These are phyloP conservation scores for Lepidochitona cinerea DNA, from an alignment of 2,888 invertebrate genomes.

Conservation along the genomic window DNA sequence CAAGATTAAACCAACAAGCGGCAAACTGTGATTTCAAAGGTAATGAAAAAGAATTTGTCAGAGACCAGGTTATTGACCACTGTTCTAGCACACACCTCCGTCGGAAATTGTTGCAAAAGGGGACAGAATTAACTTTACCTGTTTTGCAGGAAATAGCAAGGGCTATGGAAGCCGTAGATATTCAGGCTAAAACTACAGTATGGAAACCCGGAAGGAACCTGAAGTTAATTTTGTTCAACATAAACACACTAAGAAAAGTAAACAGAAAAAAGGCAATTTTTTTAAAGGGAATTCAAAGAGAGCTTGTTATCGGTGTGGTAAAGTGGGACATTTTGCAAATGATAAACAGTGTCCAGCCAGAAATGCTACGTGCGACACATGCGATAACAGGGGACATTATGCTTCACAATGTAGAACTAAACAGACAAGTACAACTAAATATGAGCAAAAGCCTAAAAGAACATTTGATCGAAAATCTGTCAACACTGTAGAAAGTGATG, in stretches of 20 bases:
- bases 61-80: constrained; percentile 2
- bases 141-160: not conserved
- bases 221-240: constrained; percentile 5
- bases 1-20: not conserved
- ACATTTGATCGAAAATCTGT: not conserved
- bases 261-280: not conserved
- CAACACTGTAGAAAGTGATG: not conserved
- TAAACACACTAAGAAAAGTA: no score
- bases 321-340: not conserved
- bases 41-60: not conserved
- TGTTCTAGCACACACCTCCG: not conserved
- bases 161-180: constrained; percentile 1
- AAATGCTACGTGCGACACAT: not conserved
- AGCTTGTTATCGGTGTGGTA: constrained; percentile 3
- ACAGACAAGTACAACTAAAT: not conserved
- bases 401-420: not conserved
- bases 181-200: not conserved
- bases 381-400: not conserved
- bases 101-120: not conserved
- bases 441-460: not conserved
- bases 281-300: not conserved
- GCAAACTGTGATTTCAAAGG: not conserved
- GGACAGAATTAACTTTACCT: not conserved
- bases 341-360: not conserved
- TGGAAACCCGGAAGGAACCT: not conserved